Base-by-base conservation (phyloP, 1,140 invertebrate species). In the Cotesia chilonis region DNA sequence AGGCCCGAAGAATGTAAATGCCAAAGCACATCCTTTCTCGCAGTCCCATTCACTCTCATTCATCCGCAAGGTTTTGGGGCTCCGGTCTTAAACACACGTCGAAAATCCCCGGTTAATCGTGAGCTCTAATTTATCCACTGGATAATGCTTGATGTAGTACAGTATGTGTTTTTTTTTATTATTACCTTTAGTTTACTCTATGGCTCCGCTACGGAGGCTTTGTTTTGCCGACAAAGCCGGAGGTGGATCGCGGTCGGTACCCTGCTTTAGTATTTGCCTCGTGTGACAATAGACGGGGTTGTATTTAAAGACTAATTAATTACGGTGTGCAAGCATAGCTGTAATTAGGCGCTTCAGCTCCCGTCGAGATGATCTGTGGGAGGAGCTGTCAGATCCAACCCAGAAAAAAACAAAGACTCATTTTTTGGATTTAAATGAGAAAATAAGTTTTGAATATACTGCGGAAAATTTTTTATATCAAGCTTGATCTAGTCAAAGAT, bases 1-100 rank as follows among this genome's bases (percentile, higher is more conserved):
- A 70, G 57, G 67, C 51, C 64, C 66, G 64, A 69, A 63, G 64
- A 75, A 75, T 65, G 69, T 38, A 59, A 52, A 28, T 47, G 52
- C 28, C 60, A 55, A 68, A 78, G 78, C 78, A 84, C 80, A 82
- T 85, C 83, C 82, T 85, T 83, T 83, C 82, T 84, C 83, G 78
- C 10, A 47, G 41, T 80, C 75, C 82, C 83, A 84, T 80, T 82
- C 78, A 77, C 80, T 80, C 79, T 72, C 75, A 80, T 71, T 71
- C 71, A 75, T 71, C 51, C 66, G 60, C 38, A 54, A 63, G 68
- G 63, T 17, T 78, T 78, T 79, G 79, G 74, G 76, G 72, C 54
- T n/a, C 1, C 12, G 54, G 17, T 55, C 4, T 6, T 6, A 55
- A n/a, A n/a, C 12, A n/a, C 54, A 55, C 54, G n/a, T 14, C 3